Evolutionary conservation across 92 coral and sea anemone species (phyloP), one percentile per base, ranked within the genome.

Genomic region (Porites rus): DNA sequence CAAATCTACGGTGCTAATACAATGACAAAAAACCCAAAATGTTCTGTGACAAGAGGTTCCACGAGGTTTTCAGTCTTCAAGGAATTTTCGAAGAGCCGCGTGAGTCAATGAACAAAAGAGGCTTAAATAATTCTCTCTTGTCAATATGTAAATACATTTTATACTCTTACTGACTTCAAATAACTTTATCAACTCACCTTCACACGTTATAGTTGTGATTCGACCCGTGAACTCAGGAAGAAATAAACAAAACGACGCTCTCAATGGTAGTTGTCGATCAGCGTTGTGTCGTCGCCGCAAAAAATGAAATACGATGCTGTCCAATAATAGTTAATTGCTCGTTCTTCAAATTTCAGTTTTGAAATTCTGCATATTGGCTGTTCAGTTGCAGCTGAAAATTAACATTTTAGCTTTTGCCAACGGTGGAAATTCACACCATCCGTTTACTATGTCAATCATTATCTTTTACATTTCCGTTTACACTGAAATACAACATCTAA

Each of bases 251-350:
- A 67, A 62, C 28, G 22, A 56, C 71, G 66, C 70, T 56, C 69
- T 77, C 77, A 18, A 38, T 9, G 17, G 18, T 18, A 14, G 19
- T 74, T 74, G 8, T 20, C 18, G 16, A 56, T 9, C 16, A 9
- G 24, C 24, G n/a, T 12, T 31, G 0, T 16, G 17, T 10, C 16
- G 13, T 22, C 74, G 74, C 74, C 84, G 70, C 50, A 58, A 58
- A 69, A 38, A 25, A 38, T 81, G 77, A 81, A 81, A 81, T 71
- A n/a, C 51, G 85, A 81, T 81, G 77, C 31, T 70, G 76, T 28
- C 4, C 6, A 52, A 24, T 14, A 66, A 69, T 81, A 58, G 76
- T 69, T 69, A 68, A 81, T 81, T 65, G 12, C 22, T 7, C 21
- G 80, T 69, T 70, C 28, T 25, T 68, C 69, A 61, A 81, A 69